Conservation (phyloP, 2,888 invertebrate species). For the Chalcosyrphus nemorum region DNA sequence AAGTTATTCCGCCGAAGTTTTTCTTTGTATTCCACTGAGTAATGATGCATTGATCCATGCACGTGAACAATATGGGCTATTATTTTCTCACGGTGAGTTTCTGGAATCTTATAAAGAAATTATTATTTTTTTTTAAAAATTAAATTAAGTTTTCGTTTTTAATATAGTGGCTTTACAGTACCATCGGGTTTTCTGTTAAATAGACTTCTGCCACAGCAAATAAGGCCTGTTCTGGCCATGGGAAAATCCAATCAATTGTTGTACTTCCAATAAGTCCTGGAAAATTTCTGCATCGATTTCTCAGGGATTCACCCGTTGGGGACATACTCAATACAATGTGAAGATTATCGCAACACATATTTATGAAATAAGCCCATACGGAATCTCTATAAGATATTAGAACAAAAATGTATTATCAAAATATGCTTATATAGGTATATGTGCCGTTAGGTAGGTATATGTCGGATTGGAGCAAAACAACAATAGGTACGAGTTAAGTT, state of each 20-base stretch:
- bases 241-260: constrained; percentile 96
- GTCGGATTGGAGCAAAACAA: too few relatives aligned
- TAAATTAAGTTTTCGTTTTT: too few relatives aligned
- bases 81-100: constrained; percentile 86
- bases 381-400: constrained; percentile 87
- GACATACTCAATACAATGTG: constrained; percentile 97
- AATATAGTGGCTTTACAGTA: too few relatives aligned
- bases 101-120: constrained; percentile 84
- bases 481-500: too few relatives aligned
- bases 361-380: constrained; percentile 93
- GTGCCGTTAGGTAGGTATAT: too few relatives aligned
- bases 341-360: constrained; percentile 90
- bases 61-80: constrained; percentile 94
- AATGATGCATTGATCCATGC: constrained; percentile 88
- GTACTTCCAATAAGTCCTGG: constrained; percentile 96
- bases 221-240: constrained; percentile 95
- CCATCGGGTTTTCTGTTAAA: constrained; percentile 87
- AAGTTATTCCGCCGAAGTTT: constrained; percentile 91
- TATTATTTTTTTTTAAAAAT: too few relatives aligned
- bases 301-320: constrained; percentile 90
- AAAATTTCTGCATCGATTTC: constrained; percentile 93
- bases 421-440: too few relatives aligned
- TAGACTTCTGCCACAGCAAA: constrained; percentile 93
- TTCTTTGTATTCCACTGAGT: constrained; percentile 88
- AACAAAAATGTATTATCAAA: too few relatives aligned